These are phyloP conservation scores for Sebastes miniatus DNA, from an alignment of 2,797 vertebrate genomes.

Conservation along the genomic window DNA sequence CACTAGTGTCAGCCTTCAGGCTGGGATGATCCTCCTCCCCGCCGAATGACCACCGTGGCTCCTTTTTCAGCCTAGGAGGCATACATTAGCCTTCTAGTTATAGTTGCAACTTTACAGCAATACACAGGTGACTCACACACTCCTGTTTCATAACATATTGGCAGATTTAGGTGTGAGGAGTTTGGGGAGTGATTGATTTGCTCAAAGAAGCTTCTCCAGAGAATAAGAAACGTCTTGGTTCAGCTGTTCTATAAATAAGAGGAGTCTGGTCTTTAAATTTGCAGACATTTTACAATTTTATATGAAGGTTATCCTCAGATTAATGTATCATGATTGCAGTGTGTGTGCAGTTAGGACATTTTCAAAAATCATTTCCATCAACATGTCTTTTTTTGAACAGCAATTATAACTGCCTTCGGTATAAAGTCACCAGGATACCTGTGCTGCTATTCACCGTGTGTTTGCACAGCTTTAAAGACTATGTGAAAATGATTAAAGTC, in stretches of 20 bases:
- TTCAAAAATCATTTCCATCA: neutral
- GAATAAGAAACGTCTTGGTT: neutral
- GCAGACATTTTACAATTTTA: neutral
- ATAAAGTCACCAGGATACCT: neutral
- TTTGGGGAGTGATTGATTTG: neutral
- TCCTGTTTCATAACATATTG: neutral
- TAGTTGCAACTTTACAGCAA: neutral
- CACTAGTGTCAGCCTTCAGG: conserved; percentile 8
- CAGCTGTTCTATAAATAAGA: neutral
- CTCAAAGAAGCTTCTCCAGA: neutral
- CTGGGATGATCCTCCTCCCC: conserved; percentile 17
- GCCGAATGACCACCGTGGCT: conserved; percentile 18
- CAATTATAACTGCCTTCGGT: neutral
- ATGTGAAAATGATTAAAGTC: conserved; percentile 31
- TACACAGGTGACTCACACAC: neutral
- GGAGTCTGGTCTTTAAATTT: neutral
- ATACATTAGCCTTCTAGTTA: neutral
- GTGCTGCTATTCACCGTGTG: neutral
- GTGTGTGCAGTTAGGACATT: neutral
- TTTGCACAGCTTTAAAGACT: conserved; percentile 1
- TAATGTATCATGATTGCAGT: neutral
- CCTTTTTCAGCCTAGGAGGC: neutral
- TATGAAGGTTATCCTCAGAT: neutral
- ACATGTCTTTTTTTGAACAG: neutral
- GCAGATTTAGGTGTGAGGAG: neutral